Base-by-base conservation (phyloP, 2,888 invertebrate species). In the Catocala fraxini region DNA sequence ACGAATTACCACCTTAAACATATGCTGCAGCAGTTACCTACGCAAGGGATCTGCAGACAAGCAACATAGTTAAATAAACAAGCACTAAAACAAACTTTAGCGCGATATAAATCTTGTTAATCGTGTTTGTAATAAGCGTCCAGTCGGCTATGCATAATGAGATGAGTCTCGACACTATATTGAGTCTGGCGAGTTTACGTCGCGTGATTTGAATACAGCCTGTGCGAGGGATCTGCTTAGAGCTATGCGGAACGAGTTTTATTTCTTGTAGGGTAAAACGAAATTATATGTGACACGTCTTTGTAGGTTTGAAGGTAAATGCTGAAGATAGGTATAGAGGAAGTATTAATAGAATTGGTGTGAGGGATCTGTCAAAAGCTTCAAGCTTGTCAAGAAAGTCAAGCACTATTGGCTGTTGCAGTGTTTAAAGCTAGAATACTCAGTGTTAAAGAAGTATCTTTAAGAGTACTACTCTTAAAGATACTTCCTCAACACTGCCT, bases 121-220 rank as follows among this genome's bases (percentile, higher is more conserved):
- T 63, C 68, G 54, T 56, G 52, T 63, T 48, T 67, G 63, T 67
- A 77, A 67, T 67, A 69, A 53, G 65, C 71, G 60, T 61, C 56
- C 60, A 61, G 62, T 56, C 52, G 59, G 48, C 55, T 57, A 55
- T 61, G 65, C 70, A 68, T 78, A 78, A 75, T 73, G 67, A 74
- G 71, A 70, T 59, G 69, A 48, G 69, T 64, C 68, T 65, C 48
- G 59, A 35, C 63, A 42, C 51, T 66, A 61, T 70, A 73, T 74
- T 64, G 74, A 70, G 75, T 64, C 66, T 63, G 51, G 55, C 55
- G 63, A 65, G 47, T 39, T 49, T n/a, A 15, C 46, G 12, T 47
- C 61, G 64, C 73, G 73, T 77, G 75, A 74, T 62, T 48, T 11
- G 72, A 77, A 79, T 79, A 69, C 39, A 57, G 25, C 33, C 47